Evolutionary conservation across 1,140 invertebrate genomes (phyloP).

Genomic region (Cheumatopsyche charites): DNA sequence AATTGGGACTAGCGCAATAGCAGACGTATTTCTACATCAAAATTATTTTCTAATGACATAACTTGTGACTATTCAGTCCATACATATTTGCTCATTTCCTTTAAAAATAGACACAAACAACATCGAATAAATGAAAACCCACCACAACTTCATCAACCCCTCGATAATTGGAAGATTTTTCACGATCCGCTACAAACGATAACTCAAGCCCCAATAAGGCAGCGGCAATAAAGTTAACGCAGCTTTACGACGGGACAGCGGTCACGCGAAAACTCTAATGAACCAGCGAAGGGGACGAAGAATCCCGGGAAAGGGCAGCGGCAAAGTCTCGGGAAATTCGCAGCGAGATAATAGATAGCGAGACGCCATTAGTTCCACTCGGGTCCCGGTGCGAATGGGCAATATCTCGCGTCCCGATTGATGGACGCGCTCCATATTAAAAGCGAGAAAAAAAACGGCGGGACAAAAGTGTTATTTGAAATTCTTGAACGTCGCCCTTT

Average conservation of each 20-base stretch:
- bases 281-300: neutral
- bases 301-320: neutral
- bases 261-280: slow-evolving; percentile 29
- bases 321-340: slow-evolving; percentile 2
- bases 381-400: slow-evolving; percentile 29
- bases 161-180: no score
- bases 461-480: slow-evolving; percentile 35
- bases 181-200: neutral
- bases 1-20: no score
- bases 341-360: slow-evolving; percentile 25
- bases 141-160: no score
- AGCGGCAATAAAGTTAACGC: slow-evolving; percentile 11
- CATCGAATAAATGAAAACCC: no score
- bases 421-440: slow-evolving; percentile 41
- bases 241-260: slow-evolving; percentile 21
- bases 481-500: slow-evolving; percentile 24
- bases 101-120: no score
- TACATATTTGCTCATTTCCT: no score
- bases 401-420: slow-evolving; percentile 41
- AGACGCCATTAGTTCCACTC: slow-evolving; percentile 33
- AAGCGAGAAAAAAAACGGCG: slow-evolving; percentile 34
- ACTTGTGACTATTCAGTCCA: no score
- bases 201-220: neutral
- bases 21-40: no score
- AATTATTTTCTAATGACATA: no score